phyloP scores from a whole-genome alignment of 2,888 invertebrate genomes.

The Erpobdella octoculata region DNA sequence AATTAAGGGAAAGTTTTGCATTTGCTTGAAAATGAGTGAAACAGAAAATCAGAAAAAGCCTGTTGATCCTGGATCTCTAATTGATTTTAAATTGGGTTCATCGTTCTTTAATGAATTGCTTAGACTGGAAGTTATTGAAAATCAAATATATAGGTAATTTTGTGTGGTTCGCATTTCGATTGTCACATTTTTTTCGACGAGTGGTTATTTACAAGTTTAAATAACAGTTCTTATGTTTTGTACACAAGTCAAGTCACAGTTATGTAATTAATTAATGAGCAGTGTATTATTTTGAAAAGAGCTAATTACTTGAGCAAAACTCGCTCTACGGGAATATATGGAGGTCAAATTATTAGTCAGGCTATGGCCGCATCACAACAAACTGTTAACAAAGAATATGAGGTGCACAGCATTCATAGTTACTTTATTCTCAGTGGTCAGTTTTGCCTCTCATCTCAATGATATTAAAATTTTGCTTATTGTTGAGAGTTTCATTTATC shows the following conservation, averaged over 20 bases:
- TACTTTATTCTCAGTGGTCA: constrained; percentile 51
- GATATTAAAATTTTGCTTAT: too few relatives aligned
- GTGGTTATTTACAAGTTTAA: too few relatives aligned
- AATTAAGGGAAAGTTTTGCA: background rate
- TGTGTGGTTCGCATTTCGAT: too few relatives aligned
- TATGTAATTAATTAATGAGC: background rate
- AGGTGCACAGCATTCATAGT: constrained; percentile 52
- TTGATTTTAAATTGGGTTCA: background rate
- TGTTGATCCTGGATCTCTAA: background rate
- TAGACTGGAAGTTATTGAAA: background rate
- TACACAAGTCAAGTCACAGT: too few relatives aligned
- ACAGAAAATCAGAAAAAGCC: background rate
- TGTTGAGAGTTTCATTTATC: too few relatives aligned
- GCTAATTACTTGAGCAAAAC: constrained; percentile 43
- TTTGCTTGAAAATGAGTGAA: background rate
- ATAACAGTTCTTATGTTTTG: too few relatives aligned
- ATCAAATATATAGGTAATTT: background rate
- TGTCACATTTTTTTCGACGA: too few relatives aligned
- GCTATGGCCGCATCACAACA: constrained; percentile 50
- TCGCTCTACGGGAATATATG: constrained; percentile 46
- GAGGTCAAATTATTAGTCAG: constrained; percentile 53
- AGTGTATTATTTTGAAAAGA: constrained; percentile 15
- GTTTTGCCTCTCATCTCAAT: too few relatives aligned
- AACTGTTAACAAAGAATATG: constrained; percentile 48
- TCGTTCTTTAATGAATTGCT: background rate